Conservation (phyloP, 1,140 invertebrate species). For the Calliopsis andreniformis region DNA sequence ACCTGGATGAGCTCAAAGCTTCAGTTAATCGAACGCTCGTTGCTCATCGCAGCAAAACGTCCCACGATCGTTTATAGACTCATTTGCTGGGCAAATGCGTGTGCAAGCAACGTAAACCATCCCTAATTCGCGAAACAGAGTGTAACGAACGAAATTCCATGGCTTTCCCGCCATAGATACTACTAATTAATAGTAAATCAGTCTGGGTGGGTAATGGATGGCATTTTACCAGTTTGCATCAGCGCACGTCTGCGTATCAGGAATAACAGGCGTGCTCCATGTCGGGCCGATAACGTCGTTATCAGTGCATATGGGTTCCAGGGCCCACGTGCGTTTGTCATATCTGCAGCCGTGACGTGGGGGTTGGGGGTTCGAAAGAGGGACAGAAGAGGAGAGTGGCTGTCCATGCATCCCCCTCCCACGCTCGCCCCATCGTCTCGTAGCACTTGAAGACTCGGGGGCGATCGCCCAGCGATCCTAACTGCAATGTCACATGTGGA, state of each 20-base stretch:
- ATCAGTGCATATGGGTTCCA: conserved; percentile 51
- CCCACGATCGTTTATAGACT: conserved; percentile 6
- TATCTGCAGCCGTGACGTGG: conserved; percentile 35
- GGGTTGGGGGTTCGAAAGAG: conserved; percentile 11
- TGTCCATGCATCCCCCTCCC: conserved; percentile 14
- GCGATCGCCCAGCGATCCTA: conserved; percentile 19
- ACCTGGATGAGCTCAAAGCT: too few relatives aligned
- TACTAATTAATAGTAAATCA: conserved; percentile 56
- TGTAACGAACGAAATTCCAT: conserved; percentile 39
- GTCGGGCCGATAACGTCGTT: conserved; percentile 56
- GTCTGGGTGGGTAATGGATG: conserved; percentile 43
- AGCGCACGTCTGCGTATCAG: conserved; percentile 15
- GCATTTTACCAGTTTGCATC: conserved; percentile 30
- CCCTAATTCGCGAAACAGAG: too few relatives aligned
- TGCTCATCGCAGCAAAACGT: background rate
- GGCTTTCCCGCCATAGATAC: conserved; percentile 23
- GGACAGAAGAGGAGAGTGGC: conserved; percentile 27
- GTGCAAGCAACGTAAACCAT: background rate
- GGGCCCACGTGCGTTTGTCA: conserved; percentile 53
- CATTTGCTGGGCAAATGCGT: background rate
- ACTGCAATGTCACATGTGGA: conserved; percentile 29
- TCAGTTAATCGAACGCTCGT: conserved; percentile 2
- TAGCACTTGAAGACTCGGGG: background rate
- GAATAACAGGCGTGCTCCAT: conserved; percentile 43
- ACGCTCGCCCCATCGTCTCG: too few relatives aligned